A percentile compares a stretch with the other conserved stretches of the same genome.
Conservation (phyloP, 1,140 invertebrate genomes). For the Bombyx mandarina region DNA sequence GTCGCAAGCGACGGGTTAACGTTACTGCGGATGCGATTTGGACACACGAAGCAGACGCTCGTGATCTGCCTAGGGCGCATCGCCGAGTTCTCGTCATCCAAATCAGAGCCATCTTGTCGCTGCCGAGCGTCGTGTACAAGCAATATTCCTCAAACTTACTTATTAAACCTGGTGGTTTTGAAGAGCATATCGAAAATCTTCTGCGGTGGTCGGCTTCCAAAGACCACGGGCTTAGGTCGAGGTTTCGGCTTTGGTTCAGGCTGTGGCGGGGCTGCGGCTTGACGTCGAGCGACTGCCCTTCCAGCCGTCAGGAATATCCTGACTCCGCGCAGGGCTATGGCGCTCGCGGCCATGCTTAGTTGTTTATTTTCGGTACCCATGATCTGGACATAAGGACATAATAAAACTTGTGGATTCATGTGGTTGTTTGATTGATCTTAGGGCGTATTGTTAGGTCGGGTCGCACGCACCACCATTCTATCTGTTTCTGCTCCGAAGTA, state of each 20-base stretch:
- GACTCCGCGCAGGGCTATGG: slow-evolving; percentile 47
- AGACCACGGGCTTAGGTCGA: slow-evolving; percentile 26
- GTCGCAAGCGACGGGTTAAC: no score
- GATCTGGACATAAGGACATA: slow-evolving; percentile 3
- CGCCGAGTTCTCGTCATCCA: no score
- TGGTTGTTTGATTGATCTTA: no score
- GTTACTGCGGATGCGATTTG: no score
- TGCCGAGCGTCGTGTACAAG: background rate
- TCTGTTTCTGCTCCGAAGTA: no score
- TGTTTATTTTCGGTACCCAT: slow-evolving; percentile 33
- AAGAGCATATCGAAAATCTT: slow-evolving; percentile 30
- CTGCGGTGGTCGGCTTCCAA: slow-evolving; percentile 30
- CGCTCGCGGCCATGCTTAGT: slow-evolving; percentile 54
- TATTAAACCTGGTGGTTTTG: slow-evolving; percentile 40
- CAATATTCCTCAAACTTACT: slow-evolving; percentile 25
- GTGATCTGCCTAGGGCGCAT: no score
- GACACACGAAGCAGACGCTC: no score
- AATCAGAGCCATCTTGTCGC: no score
- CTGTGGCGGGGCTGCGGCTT: slow-evolving; percentile 4
- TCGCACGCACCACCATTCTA: no score
- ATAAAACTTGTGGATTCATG: no score
- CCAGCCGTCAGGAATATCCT: slow-evolving; percentile 41
- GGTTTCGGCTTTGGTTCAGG: slow-evolving; percentile 12
- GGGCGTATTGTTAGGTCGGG: no score
- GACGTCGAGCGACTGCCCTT: slow-evolving; percentile 26